Evolutionary conservation across 2,113 vertebrate species (phyloP), one percentile per base, ranked within the genome.

Genomic region (Etia nguti): DNA sequence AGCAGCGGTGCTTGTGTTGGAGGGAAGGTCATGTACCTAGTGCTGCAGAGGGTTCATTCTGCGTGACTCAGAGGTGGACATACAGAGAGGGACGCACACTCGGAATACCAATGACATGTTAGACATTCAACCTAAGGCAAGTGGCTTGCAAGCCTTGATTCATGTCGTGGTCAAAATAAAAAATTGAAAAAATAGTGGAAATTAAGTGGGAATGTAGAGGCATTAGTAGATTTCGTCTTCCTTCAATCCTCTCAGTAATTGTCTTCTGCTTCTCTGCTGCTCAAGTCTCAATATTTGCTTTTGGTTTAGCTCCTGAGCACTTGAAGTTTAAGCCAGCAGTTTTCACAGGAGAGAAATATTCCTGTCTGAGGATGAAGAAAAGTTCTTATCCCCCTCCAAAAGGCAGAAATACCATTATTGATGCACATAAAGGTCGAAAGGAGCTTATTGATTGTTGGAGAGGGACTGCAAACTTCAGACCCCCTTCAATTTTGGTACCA

Each of bases 401-500:
- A 92, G 65, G 81, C 82, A 91, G 90, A 95, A 93, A 94, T 92
- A 92, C 88, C 85, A 87, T 94, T 93, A 94, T 92, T 88, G 93
- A 95, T 91, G 86, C 73, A 50, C 83, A 93, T 79, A 94, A 94
- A 96, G 93, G 93, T 94, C 91, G 86, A 92, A 90, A 91, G 79
- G 86, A 92, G 86, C 92, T 93, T 91, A 95, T 93, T 86, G 95
- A 95, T 91, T 87, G 88, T 46, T 59, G 24, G 80, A 87, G 62
- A 86, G 86, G 79, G 79, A 86, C 54, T 82, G 56, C 62, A 68
- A 92, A 94, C 87, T 89, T 79, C 68, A 84, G 60, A 90, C 52
- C 16, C 50, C n/a, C 84, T 57, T 77, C 34, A 31, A 81, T 88
- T 92, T 90, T 82, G 85, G 82, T 55, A 57, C 56, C 12, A 62